phyloP scores from a whole-genome alignment of 2,797 vertebrate genomes.

The Micromesistius poutassou region DNA sequence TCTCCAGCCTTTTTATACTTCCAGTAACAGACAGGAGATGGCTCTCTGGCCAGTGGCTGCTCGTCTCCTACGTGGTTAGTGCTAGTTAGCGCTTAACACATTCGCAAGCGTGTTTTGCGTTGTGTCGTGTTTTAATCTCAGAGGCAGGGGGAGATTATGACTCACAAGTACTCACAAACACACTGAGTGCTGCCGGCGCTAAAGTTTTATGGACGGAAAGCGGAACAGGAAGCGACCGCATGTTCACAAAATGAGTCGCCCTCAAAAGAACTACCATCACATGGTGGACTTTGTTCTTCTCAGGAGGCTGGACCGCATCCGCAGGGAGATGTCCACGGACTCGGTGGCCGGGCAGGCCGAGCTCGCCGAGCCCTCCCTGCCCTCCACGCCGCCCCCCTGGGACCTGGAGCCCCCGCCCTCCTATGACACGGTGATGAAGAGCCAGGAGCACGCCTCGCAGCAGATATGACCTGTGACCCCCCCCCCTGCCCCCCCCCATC shows the following conservation, averaged over 20 bases:
- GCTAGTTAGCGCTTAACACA: background rate
- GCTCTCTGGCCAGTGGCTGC: background rate
- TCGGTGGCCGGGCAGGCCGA: conserved; percentile 44
- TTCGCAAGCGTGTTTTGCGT: background rate
- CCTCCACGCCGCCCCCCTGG: conserved; percentile 69
- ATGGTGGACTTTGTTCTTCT: background rate
- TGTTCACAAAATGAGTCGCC: background rate
- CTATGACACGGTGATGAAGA: conserved; percentile 81
- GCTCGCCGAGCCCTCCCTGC: conserved; percentile 50
- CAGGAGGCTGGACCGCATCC: conserved; percentile 77
- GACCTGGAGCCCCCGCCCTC: conserved; percentile 73
- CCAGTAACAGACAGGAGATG: conserved; percentile 6
- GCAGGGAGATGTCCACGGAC: conserved; percentile 72
- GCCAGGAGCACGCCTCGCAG: conserved; percentile 47
- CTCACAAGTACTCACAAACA: background rate
- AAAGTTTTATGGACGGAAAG: background rate
- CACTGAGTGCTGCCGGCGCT: background rate
- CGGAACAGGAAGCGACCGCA: background rate
- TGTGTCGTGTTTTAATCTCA: background rate
- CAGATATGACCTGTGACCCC: conserved; percentile 37
- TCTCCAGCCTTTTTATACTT: conserved; percentile 26
- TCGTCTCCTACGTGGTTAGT: background rate
- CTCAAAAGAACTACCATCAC: background rate
- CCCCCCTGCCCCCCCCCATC: too few species aligned
- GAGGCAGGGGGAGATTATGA: background rate